Percentiles rank a stretch among this genome's conserved stretches.
Conservation (phyloP, 2,797 vertebrate genomes). For the Sebastes vulpes region DNA sequence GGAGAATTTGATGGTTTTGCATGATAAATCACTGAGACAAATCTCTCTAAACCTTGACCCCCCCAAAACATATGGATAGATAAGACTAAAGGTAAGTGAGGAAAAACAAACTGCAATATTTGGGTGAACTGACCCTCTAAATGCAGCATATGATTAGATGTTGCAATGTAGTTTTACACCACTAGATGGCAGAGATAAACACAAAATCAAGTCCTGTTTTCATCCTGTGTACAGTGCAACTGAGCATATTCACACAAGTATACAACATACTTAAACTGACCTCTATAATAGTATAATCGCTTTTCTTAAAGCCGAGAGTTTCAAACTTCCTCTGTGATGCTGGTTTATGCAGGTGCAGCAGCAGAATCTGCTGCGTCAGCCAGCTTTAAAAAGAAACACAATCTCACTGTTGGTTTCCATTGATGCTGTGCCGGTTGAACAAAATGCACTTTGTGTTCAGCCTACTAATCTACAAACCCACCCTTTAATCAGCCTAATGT, state of each 20-base stretch:
- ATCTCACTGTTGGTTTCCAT: not conserved
- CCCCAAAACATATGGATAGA: not conserved
- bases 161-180: slow-evolving; percentile 25
- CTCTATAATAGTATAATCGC: not conserved
- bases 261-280: not conserved
- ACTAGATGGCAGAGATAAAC: slow-evolving; percentile 42
- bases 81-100: not conserved
- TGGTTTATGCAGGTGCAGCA: not conserved
- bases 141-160: not conserved
- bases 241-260: not conserved
- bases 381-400: not conserved
- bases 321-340: not conserved
- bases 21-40: not conserved
- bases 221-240: no score
- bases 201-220: not conserved
- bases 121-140: not conserved
- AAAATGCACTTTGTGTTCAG: not conserved
- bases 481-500: not conserved
- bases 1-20: not conserved
- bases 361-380: not conserved
- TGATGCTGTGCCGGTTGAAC: not conserved
- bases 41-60: not conserved
- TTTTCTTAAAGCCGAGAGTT: not conserved
- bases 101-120: not conserved
- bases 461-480: not conserved